Evolutionary conservation across 2,113 vertebrate genomes (phyloP).

Genomic region (Zapus hudsonius): DNA sequence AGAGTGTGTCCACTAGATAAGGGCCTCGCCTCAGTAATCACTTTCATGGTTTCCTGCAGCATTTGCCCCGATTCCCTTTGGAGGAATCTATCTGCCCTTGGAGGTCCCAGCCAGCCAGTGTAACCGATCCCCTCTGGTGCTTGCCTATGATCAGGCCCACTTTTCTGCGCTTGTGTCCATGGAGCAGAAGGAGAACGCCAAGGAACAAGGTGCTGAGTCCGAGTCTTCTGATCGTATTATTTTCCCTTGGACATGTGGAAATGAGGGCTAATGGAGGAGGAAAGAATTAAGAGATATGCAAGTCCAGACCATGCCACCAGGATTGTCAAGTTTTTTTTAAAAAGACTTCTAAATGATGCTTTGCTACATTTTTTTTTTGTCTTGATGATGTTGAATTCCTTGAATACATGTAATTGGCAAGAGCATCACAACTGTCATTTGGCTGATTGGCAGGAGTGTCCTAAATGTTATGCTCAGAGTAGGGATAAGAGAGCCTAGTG

Average conservation of each 20-base stretch:
- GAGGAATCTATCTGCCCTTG: conserved; percentile 96
- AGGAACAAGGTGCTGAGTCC: conserved; percentile 91
- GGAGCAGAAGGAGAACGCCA: conserved; percentile 94
- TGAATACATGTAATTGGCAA: conserved; percentile 4
- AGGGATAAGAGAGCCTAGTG: neutral
- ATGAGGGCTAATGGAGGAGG: neutral
- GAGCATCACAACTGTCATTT: neutral
- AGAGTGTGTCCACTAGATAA: neutral
- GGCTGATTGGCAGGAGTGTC: neutral
- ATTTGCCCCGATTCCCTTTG: conserved; percentile 97
- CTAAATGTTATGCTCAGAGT: neutral
- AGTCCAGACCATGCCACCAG: neutral
- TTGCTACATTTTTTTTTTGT: conserved; percentile 1
- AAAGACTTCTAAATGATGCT: neutral
- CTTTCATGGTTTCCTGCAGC: conserved; percentile 84
- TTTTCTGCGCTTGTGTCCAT: conserved; percentile 98
- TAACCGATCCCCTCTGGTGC: conserved; percentile 94
- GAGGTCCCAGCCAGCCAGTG: conserved; percentile 94
- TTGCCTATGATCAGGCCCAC: conserved; percentile 98
- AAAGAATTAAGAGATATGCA: neutral
- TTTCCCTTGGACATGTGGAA: conserved; percentile 4
- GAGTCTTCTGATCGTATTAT: conserved; percentile 32
- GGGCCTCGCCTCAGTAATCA: neutral
- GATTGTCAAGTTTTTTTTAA: neutral
- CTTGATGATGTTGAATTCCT: conserved; percentile 5